Base-by-base conservation (phyloP, 1,140 invertebrate species). In the Cherax destructor region DNA sequence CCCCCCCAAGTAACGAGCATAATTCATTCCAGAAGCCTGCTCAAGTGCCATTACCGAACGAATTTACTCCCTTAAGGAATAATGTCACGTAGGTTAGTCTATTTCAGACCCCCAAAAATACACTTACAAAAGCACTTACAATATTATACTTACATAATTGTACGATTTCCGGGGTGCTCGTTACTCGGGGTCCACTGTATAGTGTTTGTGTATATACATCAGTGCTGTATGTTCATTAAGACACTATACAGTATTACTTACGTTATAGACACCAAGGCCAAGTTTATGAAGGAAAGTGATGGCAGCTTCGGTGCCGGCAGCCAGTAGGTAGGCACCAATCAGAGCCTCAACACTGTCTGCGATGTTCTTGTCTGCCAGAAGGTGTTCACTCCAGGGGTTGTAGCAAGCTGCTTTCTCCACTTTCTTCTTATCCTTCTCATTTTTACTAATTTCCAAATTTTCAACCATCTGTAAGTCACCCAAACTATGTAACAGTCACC, bases 341-440 rank as follows among this genome's bases (percentile, higher is more conserved):
- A 91, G 18, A 3, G 89, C 89, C 47, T 91, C 89, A 76, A 85
- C 77, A 50, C 72, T 41, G 61, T 91, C 89, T 41, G 89, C 89
- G 9, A 91, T 52, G 49, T 83, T 91, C n/a, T 91, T 91, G 47
- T 91, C 89, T n/a, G 83, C 13, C 13, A 91, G 7, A 21, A 85
- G 83, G 65, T 85, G 83, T 21, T 91, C 49, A 72, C 47, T 85
- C 89, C 89, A 91, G 4, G 89, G 89, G n/a, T 91, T 91, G 89
- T 85, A 91, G 50, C 89, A 91, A 11, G 83, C 52, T 72, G 24
- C 16, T n/a, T 49, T 52, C 24, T 56, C 13, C 52, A 24, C 21
- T 11, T 7, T 10, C 69, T 21, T 65, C 18, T 65, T 18, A 6
- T 21, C 1, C 61, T 21, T 83, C 49, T 50, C n/a, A 3, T 74